A percentile compares a stretch with the other conserved stretches of the same genome.
Conservation (phyloP, 2,113 vertebrate genomes). For the Andinoacara biseriatus region DNA sequence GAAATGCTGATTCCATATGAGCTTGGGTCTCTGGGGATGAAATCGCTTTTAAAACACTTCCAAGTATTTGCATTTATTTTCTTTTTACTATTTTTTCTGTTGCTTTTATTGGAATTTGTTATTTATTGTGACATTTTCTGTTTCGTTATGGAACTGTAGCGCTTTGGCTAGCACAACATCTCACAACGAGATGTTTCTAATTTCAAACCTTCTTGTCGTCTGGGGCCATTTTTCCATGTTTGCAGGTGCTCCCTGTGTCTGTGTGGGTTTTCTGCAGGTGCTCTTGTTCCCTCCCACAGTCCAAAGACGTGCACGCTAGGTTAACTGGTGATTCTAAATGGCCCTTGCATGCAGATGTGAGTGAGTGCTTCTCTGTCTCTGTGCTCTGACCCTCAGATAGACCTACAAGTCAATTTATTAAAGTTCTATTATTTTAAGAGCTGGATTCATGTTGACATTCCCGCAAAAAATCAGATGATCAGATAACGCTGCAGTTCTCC, state of each 20-base stretch:
- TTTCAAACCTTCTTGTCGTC: background rate
- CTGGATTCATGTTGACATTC: background rate
- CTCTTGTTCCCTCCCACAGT: background rate
- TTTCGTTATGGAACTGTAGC: background rate
- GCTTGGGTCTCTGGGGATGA: too few relatives aligned
- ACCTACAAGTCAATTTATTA: background rate
- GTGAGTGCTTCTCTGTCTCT: background rate
- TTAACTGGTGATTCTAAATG: background rate
- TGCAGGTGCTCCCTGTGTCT: background rate
- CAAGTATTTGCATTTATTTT: background rate
- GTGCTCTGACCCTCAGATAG: background rate
- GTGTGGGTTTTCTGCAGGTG: background rate
- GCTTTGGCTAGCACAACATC: fast-evolving
- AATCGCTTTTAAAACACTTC: too few relatives aligned
- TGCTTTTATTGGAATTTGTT: too few relatives aligned
- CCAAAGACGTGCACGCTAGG: background rate
- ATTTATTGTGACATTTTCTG: background rate
- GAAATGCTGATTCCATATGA: too few relatives aligned
- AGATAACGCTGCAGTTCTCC: background rate
- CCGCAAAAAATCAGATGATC: background rate
- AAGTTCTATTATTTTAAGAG: background rate
- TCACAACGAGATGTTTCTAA: background rate
- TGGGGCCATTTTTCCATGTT: background rate
- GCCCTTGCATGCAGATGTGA: background rate
- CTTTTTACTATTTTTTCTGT: background rate